Evolutionary conservation across 2,113 vertebrate species (phyloP).

Genomic region (Syngnathus scovelli): DNA sequence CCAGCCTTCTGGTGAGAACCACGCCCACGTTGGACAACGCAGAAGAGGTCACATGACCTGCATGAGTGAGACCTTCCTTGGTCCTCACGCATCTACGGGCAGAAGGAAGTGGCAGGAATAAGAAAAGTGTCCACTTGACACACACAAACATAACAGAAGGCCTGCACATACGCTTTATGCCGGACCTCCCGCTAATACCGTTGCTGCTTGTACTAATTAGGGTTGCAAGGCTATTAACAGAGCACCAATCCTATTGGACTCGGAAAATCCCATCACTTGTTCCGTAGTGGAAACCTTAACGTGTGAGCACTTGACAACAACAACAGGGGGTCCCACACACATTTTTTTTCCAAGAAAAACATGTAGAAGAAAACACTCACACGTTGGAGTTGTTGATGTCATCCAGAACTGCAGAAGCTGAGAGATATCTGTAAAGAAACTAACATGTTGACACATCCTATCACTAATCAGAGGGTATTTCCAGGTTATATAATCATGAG

Average conservation of each 20-base stretch:
- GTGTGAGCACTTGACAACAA: slow-evolving; percentile 10
- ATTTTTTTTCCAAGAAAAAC: background rate
- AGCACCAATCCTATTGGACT: slow-evolving; percentile 51
- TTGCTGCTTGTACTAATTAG: slow-evolving; percentile 43
- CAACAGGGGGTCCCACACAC: background rate
- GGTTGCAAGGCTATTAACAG: slow-evolving; percentile 57
- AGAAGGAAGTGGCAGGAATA: slow-evolving; percentile 1
- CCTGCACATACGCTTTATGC: slow-evolving; percentile 11
- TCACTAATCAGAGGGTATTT: slow-evolving; percentile 15
- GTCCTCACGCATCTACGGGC: slow-evolving; percentile 85
- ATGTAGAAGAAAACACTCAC: slow-evolving; percentile 63
- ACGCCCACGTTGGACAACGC: slow-evolving; percentile 83
- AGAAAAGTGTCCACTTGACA: background rate
- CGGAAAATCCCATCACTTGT: slow-evolving; percentile 62
- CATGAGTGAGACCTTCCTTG: slow-evolving; percentile 86
- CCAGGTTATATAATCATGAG: slow-evolving; percentile 38
- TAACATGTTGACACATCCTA: slow-evolving; percentile 12
- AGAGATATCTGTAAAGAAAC: slow-evolving; percentile 74
- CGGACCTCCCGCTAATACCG: slow-evolving; percentile 26
- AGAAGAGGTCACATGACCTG: slow-evolving; percentile 85
- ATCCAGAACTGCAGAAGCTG: slow-evolving; percentile 79
- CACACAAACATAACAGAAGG: background rate
- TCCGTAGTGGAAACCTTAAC: slow-evolving; percentile 27
- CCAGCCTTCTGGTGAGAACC: slow-evolving; percentile 83
- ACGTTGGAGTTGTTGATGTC: slow-evolving; percentile 76